These are phyloP conservation scores for Heliconius nattereri DNA, from an alignment of 1,140 invertebrate genomes.

Conservation along the genomic window DNA sequence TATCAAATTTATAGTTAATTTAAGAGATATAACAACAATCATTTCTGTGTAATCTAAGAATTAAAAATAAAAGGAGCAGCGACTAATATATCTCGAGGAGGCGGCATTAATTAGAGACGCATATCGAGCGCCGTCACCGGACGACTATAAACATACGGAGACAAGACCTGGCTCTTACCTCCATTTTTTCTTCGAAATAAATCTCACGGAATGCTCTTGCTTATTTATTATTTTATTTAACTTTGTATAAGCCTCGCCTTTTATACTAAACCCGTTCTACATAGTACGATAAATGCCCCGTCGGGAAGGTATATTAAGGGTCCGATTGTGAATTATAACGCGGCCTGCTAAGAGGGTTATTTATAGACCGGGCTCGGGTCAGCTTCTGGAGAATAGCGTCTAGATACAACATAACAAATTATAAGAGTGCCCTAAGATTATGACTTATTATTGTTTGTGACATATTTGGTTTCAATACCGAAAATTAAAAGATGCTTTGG, in stretches of 20 bases:
- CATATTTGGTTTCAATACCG: background rate
- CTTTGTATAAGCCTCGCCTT: constrained; percentile 71
- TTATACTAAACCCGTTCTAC: constrained; percentile 68
- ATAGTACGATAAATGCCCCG: constrained; percentile 71
- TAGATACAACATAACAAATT: constrained; percentile 42
- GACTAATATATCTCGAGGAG: constrained; percentile 61
- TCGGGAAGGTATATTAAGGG: constrained; percentile 68
- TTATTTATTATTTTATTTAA: constrained; percentile 81
- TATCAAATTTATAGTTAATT: background rate
- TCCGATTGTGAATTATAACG: constrained; percentile 70
- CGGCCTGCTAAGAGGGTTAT: constrained; percentile 70
- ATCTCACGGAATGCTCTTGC: constrained; percentile 73
- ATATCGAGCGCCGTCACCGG: constrained; percentile 66
- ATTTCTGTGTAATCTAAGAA: constrained; percentile 53
- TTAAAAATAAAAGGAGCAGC: constrained; percentile 53
- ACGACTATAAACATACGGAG: constrained; percentile 68
- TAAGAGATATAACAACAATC: constrained; percentile 32
- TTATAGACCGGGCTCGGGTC: constrained; percentile 59
- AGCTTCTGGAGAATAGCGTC: constrained; percentile 47
- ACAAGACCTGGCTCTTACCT: constrained; percentile 72
- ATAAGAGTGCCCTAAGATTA: constrained; percentile 25
- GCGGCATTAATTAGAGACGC: constrained; percentile 71
- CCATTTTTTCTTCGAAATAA: constrained; percentile 77
- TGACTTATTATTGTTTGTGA: constrained; percentile 31
- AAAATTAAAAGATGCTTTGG: too few relatives aligned